Conservation (phyloP, 1,140 invertebrate genomes). For the Aphis gossypii region DNA sequence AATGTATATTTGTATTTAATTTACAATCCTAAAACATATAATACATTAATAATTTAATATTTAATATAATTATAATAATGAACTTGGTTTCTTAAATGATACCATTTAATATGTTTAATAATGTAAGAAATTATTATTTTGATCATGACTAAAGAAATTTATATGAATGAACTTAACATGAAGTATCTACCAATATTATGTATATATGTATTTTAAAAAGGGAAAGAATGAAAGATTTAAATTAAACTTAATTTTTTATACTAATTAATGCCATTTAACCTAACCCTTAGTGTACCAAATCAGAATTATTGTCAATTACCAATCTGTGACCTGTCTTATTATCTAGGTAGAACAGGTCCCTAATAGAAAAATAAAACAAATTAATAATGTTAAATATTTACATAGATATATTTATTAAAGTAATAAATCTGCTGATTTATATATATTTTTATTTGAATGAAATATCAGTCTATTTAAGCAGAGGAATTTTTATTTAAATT, state of each 20-base stretch:
- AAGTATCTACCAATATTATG: too few relatives aligned
- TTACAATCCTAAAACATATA: too few relatives aligned
- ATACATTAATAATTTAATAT: too few relatives aligned
- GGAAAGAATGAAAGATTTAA: too few relatives aligned
- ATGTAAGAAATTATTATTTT: too few relatives aligned
- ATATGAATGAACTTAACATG: too few relatives aligned
- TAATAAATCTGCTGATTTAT: background rate
- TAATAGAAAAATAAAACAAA: background rate
- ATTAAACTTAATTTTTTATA: background rate
- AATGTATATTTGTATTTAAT: too few relatives aligned
- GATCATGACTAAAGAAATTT: too few relatives aligned
- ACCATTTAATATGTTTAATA: too few relatives aligned
- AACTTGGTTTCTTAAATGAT: too few relatives aligned
- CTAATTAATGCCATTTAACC: background rate
- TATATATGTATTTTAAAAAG: too few relatives aligned
- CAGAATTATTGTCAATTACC: background rate
- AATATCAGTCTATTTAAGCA: background rate
- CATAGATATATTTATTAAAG: background rate
- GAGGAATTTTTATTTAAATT: background rate
- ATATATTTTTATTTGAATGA: background rate
- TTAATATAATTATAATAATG: too few relatives aligned
- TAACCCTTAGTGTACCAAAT: background rate
- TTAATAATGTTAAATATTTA: background rate
- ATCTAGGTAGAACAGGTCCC: background rate
- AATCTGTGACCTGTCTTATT: background rate